Conservation (phyloP, 2,113 vertebrate species). For the Sinosuthora webbiana region DNA sequence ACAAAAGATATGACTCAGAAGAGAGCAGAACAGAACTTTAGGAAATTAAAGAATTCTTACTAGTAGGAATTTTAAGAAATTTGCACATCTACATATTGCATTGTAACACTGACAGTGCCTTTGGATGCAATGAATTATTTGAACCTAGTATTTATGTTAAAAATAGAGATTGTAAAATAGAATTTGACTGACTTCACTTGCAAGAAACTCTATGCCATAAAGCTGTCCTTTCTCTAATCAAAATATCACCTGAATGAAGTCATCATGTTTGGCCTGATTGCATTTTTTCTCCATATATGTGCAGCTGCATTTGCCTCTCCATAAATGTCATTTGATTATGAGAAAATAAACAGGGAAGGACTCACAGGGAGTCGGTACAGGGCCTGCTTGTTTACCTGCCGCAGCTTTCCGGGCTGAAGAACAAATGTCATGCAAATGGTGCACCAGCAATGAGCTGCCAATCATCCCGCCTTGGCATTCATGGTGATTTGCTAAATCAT, state of each 20-base stretch:
- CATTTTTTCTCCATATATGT: slow-evolving; percentile 83
- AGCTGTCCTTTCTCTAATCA: slow-evolving; percentile 81
- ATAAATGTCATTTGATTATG: slow-evolving; percentile 99
- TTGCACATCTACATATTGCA: neutral
- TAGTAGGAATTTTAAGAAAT: neutral
- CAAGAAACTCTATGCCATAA: slow-evolving; percentile 71
- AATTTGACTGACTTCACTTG: slow-evolving; percentile 70
- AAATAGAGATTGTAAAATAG: slow-evolving; percentile 63
- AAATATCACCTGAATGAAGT: slow-evolving; percentile 86
- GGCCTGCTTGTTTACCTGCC: slow-evolving; percentile 96
- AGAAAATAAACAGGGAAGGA: slow-evolving; percentile 91
- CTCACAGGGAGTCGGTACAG: slow-evolving; percentile 84
- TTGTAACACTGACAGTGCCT: slow-evolving; percentile 15
- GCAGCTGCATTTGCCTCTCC: slow-evolving; percentile 84
- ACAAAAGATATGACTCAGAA: neutral
- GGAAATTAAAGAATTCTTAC: neutral
- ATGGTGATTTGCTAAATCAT: slow-evolving; percentile 93
- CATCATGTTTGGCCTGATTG: slow-evolving; percentile 85
- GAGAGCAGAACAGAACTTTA: neutral
- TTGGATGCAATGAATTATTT: slow-evolving; percentile 36
- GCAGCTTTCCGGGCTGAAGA: slow-evolving; percentile 90
- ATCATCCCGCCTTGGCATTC: slow-evolving; percentile 93
- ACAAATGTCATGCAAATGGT: slow-evolving; percentile 99
- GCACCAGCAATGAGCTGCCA: slow-evolving; percentile 93
- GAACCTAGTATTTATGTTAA: slow-evolving; percentile 56